phyloP scores from a whole-genome alignment of 1,140 invertebrate species.

The Halyomorpha halys region DNA sequence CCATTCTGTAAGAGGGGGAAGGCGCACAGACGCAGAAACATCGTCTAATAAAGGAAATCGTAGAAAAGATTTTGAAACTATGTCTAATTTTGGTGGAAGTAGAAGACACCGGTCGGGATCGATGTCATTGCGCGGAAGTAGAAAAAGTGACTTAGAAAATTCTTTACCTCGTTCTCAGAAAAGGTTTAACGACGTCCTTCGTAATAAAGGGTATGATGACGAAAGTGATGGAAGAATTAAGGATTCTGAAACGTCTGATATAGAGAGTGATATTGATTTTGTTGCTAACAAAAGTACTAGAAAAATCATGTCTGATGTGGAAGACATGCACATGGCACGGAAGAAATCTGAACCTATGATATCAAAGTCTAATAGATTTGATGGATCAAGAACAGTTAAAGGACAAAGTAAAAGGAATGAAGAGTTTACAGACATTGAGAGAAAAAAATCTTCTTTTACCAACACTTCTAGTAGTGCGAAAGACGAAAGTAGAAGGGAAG shows the following conservation, averaged over 20 bases:
- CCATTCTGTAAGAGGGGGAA: conserved; percentile 2
- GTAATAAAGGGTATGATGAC: not conserved
- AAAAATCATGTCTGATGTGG: conserved; percentile 20
- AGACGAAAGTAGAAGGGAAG: no score
- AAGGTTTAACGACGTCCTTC: not conserved
- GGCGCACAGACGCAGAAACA: conserved; percentile 19
- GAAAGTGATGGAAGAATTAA: not conserved
- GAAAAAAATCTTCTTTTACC: not conserved
- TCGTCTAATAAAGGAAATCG: conserved; percentile 15
- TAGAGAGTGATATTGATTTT: not conserved
- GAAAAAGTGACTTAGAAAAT: not conserved
- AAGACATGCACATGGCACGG: not conserved
- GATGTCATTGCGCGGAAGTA: conserved; percentile 25
- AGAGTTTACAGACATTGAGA: conserved; percentile 25
- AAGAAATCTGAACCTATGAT: not conserved
- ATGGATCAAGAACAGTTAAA: not conserved
- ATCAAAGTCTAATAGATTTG: not conserved
- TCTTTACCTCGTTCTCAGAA: not conserved
- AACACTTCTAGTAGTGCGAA: no score
- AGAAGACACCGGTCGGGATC: conserved; percentile 13
- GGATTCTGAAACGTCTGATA: conserved; percentile 1
- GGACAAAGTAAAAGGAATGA: conserved; percentile 16
- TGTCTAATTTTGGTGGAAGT: conserved; percentile 23
- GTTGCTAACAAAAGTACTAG: conserved; percentile 9
- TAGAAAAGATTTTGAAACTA: conserved; percentile 19